A percentile compares a stretch with the other conserved stretches of the same genome.
Conservation (phyloP, 2,797 vertebrate species). For the Podarcis lilfordi region DNA sequence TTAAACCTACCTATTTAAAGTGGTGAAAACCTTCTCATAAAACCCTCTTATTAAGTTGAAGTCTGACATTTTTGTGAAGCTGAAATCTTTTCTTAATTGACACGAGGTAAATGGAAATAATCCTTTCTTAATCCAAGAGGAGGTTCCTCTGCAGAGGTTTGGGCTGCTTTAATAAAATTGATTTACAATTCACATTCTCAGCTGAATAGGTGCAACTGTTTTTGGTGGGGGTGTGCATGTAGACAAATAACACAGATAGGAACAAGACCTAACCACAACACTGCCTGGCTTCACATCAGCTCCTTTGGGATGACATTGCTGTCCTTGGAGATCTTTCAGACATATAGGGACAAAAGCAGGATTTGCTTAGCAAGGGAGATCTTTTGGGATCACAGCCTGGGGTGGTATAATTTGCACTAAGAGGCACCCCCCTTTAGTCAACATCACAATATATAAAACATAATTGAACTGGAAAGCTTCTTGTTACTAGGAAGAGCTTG, state of each 20-base stretch:
- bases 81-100: slow-evolving; percentile 21
- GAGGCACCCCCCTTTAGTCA: slow-evolving; percentile 56
- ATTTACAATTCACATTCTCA: not conserved
- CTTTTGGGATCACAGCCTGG: slow-evolving; percentile 28
- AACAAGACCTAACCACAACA: not conserved
- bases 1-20: slow-evolving; percentile 13
- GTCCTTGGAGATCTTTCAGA: not conserved
- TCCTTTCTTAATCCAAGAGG: not conserved
- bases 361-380: slow-evolving; percentile 33
- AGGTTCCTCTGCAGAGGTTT: not conserved
- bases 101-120: slow-evolving; percentile 18
- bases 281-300: not conserved
- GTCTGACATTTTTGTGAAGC: slow-evolving; percentile 2
- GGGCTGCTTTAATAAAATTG: not conserved
- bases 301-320: not conserved
- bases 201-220: not conserved
- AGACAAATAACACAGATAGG: not conserved
- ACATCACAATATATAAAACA: slow-evolving; percentile 63
- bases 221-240: not conserved
- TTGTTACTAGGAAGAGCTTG: slow-evolving; percentile 63
- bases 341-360: not conserved
- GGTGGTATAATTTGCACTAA: slow-evolving; percentile 55
- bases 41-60: slow-evolving; percentile 11
- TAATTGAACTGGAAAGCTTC: slow-evolving; percentile 64
- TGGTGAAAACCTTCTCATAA: not conserved